A percentile compares a stretch with the other conserved stretches of the same genome.
These are phyloP conservation scores for Aporrectodea caliginosa DNA, from an alignment of 1,140 invertebrate genomes.

Conservation along the genomic window DNA sequence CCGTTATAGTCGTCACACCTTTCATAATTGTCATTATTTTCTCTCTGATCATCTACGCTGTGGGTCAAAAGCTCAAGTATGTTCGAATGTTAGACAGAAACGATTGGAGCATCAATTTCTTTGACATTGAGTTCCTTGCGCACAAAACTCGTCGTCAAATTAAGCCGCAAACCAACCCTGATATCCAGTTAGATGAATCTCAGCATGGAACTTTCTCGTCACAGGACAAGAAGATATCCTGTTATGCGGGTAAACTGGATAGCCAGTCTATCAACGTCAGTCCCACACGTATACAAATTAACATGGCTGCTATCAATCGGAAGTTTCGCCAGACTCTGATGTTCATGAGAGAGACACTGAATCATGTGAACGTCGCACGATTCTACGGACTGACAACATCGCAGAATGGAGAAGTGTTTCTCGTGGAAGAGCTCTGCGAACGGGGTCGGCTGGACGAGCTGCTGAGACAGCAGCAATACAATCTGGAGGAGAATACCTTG, in stretches of 20 bases:
- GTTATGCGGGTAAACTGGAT: neutral
- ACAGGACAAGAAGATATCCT: neutral
- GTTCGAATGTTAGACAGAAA: constrained; percentile 39
- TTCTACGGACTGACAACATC: constrained; percentile 44
- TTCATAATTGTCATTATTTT: constrained; percentile 27
- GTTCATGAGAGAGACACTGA: neutral
- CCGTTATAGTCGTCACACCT: constrained; percentile 32
- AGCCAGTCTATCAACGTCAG: neutral
- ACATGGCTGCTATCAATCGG: neutral
- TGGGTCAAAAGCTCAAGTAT: constrained; percentile 30
- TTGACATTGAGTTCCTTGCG: constrained; percentile 35
- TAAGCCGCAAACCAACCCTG: no score
- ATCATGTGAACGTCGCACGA: constrained; percentile 37
- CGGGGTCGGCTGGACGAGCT: constrained; percentile 42
- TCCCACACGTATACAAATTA: neutral
- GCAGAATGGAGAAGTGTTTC: constrained; percentile 34
- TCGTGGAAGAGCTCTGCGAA: constrained; percentile 37
- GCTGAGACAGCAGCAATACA: constrained; percentile 39
- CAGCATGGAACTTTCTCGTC: no score
- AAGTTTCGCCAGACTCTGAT: neutral
- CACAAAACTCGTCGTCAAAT: neutral
- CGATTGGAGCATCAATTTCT: constrained; percentile 43
- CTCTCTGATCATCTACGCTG: constrained; percentile 25
- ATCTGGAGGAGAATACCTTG: constrained; percentile 39
- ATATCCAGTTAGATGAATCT: no score